A percentile compares a stretch with the other conserved stretches of the same genome.
These are phyloP conservation scores for Polydrusus pterygomalis DNA, from an alignment of 2,888 invertebrate genomes.

Conservation along the genomic window DNA sequence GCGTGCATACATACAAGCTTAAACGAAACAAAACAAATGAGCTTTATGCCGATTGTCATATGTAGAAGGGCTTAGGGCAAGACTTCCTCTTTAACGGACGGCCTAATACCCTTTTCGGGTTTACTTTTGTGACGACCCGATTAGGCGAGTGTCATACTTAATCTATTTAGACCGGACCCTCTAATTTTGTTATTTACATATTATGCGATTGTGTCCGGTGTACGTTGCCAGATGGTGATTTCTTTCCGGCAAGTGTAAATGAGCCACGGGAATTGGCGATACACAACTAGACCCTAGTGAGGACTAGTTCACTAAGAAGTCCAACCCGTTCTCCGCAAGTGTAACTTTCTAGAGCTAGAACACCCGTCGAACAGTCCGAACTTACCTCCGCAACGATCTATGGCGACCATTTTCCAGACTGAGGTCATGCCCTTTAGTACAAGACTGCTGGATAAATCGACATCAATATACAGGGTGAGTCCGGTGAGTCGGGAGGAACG, in stretches of 20 bases:
- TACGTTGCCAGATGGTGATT: conserved; percentile 34
- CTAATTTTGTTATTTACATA: conserved; percentile 57
- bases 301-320: too few relatives aligned
- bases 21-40: conserved; percentile 49
- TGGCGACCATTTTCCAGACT: too few relatives aligned
- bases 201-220: conserved; percentile 52
- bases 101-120: conserved; percentile 60
- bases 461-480: too few relatives aligned
- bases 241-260: not conserved
- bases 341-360: too few relatives aligned
- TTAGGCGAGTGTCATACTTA: conserved; percentile 62
- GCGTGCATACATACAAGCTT: conserved; percentile 25
- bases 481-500: too few relatives aligned
- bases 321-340: too few relatives aligned
- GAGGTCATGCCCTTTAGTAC: too few relatives aligned
- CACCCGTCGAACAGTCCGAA: too few relatives aligned
- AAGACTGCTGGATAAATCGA: too few relatives aligned
- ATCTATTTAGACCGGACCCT: conserved; percentile 61
- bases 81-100: conserved; percentile 60
- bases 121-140: conserved; percentile 62
- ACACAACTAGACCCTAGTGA: too few relatives aligned
- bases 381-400: too few relatives aligned
- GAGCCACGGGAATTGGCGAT: too few relatives aligned
- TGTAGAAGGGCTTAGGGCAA: conserved; percentile 55
- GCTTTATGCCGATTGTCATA: conserved; percentile 52